Evolutionary conservation across 2,797 vertebrate species (phyloP), one percentile per base, ranked within the genome.

Genomic region (Choloepus didactylus): DNA sequence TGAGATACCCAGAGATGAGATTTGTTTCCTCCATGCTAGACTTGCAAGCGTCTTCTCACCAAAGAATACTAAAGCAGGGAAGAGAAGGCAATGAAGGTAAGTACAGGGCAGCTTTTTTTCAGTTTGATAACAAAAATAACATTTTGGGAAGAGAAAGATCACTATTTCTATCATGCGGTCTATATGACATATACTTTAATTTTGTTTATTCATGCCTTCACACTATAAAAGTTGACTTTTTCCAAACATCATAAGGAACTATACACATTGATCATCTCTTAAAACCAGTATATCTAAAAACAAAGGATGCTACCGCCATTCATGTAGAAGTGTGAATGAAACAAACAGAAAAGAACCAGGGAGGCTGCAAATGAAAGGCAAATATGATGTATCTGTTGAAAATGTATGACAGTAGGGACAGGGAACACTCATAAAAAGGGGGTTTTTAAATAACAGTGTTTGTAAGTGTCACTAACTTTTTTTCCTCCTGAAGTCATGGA

Each of bases 201-300:
- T 93, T 92, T 69, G 83, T 94, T 95, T 95, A 87, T 77, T 92
- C 49, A 67, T 81, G 9, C 21, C 38, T 1, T 62, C 76, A 70
- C 7, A 60, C 49, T 87, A 76, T 76, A 84, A 93, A 89, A 93
- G n/a, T 56, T 91, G 38, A 66, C 9, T 82, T 94, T 84, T 89
- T 31, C 8, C 41, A 80, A 75, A 79, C 16, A 25, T 51, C 69
- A 64, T 84, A 91, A 59, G 31, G n/a, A 41, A 84, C 4, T 89
- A 56, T 62, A 94, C 56, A 54, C 6, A 75, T 69, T 92, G 51
- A 87, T 91, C 66, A 91, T 91, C 66, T 87, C 19, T 93, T 76
- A 49, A 87, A 96, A 89, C 2, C 2, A 72, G 9, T 56, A 21
- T 16, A 76, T 76, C 14, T 84, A 77, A 83, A 87, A 18, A 73